phyloP scores from a whole-genome alignment of 2,888 invertebrate genomes.

The Ochlodes sylvanus region DNA sequence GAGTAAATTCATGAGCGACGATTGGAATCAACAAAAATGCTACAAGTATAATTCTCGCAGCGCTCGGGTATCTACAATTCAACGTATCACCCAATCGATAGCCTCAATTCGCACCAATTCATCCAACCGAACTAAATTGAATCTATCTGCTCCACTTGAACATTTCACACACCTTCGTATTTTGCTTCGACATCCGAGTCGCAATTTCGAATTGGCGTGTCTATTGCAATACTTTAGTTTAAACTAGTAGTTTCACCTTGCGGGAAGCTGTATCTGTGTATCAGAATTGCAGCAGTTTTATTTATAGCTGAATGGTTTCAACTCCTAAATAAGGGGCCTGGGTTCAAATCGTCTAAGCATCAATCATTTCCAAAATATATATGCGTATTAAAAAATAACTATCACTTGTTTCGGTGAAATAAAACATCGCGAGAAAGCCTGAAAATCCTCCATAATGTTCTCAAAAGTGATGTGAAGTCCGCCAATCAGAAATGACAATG shows the following conservation, averaged over 20 bases:
- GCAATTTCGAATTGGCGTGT: conserved; percentile 40
- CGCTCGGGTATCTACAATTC: conserved; percentile 8
- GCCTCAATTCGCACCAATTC: conserved; percentile 28
- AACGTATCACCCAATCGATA: conserved; percentile 23
- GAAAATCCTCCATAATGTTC: no score
- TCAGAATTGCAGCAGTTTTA: neutral
- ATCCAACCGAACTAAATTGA: conserved; percentile 41
- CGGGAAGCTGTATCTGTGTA: neutral
- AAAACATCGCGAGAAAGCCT: no score
- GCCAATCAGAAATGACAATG: no score
- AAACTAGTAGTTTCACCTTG: conserved; percentile 15
- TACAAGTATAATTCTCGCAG: neutral
- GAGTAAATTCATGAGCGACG: neutral
- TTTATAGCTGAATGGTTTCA: neutral
- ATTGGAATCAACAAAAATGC: neutral
- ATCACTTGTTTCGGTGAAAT: no score
- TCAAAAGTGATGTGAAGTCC: no score
- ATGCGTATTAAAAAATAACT: no score
- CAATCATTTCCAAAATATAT: no score
- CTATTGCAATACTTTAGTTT: conserved; percentile 40
- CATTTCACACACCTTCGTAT: conserved; percentile 35
- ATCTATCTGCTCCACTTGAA: conserved; percentile 40
- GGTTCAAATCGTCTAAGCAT: no score
- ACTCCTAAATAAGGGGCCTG: no score
- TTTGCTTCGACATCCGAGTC: conserved; percentile 31